These are phyloP conservation scores for Megastigmus dorsalis DNA, from an alignment of 2,888 invertebrate genomes.

Conservation along the genomic window DNA sequence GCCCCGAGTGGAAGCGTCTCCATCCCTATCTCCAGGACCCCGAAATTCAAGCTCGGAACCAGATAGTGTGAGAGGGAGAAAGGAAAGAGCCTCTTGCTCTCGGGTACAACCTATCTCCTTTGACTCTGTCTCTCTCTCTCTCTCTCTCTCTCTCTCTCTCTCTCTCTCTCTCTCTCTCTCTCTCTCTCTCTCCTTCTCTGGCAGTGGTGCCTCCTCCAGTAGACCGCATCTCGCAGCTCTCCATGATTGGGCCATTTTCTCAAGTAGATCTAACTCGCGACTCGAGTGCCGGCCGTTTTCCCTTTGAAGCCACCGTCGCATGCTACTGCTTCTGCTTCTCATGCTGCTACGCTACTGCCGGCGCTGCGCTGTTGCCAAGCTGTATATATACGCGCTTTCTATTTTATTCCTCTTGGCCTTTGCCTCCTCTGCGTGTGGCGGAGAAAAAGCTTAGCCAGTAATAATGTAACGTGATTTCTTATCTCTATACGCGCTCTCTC, in stretches of 20 bases:
- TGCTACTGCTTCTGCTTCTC: neutral
- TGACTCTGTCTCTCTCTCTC: neutral
- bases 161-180: neutral
- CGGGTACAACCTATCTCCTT: no score
- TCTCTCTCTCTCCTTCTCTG: neutral
- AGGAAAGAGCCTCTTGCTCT: no score
- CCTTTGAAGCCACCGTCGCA: neutral
- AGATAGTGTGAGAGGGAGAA: no score
- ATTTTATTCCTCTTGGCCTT: neutral
- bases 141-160: slow-evolving; percentile 1
- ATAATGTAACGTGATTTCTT: slow-evolving; percentile 21
- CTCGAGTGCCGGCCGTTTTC: slow-evolving; percentile 30
- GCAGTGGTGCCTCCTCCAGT: no score
- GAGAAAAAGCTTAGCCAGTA: neutral
- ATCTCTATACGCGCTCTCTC: no score
- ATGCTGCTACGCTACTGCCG: no score
- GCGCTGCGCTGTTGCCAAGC: no score
- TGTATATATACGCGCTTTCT: no score
- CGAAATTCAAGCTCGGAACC: no score
- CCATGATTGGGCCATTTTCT: slow-evolving; percentile 43
- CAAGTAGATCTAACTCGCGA: slow-evolving; percentile 28
- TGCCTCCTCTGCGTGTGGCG: neutral
- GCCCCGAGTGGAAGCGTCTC: no score
- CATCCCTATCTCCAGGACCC: no score
- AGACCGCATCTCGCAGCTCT: neutral